These are phyloP conservation scores for Julus scanicus DNA, from an alignment of 2,888 invertebrate genomes.

Conservation along the genomic window DNA sequence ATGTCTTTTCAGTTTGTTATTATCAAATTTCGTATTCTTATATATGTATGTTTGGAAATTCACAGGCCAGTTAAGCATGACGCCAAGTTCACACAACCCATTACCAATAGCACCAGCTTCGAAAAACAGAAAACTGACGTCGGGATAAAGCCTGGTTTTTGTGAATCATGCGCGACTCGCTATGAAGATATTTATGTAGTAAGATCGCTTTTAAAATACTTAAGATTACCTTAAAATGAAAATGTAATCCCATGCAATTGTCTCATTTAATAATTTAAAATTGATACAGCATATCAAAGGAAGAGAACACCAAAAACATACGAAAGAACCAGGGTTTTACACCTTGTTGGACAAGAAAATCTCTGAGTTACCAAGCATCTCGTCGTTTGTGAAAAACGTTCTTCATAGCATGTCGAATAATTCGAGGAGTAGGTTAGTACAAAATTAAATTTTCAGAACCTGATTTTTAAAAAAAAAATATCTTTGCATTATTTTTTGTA, in stretches of 20 bases:
- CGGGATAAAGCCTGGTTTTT: not conserved
- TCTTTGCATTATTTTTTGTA: no score
- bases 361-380: not conserved
- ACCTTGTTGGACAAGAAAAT: slow-evolving; percentile 2
- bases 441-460: not conserved
- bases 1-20: not conserved
- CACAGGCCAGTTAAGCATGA: not conserved
- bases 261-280: not conserved
- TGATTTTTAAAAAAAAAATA: no score
- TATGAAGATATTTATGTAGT: not conserved
- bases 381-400: not conserved
- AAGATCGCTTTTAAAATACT: not conserved
- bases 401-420: not conserved
- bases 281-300: not conserved
- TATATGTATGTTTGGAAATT: not conserved
- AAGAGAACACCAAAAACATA: not conserved
- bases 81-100: not conserved
- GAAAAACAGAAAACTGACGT: not conserved
- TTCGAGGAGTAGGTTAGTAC: not conserved
- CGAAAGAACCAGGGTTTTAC: not conserved
- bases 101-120: not conserved
- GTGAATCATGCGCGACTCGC: not conserved
- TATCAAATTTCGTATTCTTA: not conserved
- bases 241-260: not conserved
- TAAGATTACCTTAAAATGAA: not conserved